phyloP scores from a whole-genome alignment of 2,888 invertebrate genomes.

The Parelbella ahira region DNA sequence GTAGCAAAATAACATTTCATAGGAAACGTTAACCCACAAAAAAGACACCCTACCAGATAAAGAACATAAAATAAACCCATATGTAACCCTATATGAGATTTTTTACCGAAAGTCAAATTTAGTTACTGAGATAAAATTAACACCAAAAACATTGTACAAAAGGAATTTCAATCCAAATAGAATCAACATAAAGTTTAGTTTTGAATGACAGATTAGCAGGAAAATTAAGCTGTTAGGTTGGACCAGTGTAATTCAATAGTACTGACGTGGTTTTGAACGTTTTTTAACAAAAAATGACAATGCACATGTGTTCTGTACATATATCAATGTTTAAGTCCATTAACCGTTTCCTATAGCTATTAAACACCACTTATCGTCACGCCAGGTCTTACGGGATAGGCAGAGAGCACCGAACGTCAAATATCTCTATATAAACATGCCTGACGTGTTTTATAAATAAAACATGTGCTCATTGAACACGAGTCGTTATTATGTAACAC shows the following conservation, averaged over 20 bases:
- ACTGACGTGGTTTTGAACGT: slow-evolving; percentile 40
- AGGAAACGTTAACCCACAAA: slow-evolving; percentile 26
- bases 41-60: slow-evolving; percentile 36
- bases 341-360: no score
- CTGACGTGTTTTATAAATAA: slow-evolving; percentile 8
- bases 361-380: no score
- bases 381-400: no score
- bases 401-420: no score
- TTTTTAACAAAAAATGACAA: slow-evolving; percentile 40
- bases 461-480: slow-evolving; percentile 3
- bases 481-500: no score
- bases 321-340: no score
- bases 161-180: slow-evolving; percentile 28
- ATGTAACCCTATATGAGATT: slow-evolving; percentile 40
- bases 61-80: slow-evolving; percentile 32
- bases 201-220: slow-evolving; percentile 20
- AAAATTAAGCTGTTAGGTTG: slow-evolving; percentile 53
- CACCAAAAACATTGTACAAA: slow-evolving; percentile 5
- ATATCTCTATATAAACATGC: no score
- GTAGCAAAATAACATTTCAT: slow-evolving; percentile 3
- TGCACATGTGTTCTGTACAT: slow-evolving; percentile 42
- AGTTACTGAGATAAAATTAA: slow-evolving; percentile 41
- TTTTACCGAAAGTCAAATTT: slow-evolving; percentile 47
- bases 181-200: slow-evolving; percentile 29
- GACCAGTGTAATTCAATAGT: slow-evolving; percentile 55